These are phyloP conservation scores for Somateria mollissima DNA, from an alignment of 2,797 vertebrate species.

Conservation along the genomic window DNA sequence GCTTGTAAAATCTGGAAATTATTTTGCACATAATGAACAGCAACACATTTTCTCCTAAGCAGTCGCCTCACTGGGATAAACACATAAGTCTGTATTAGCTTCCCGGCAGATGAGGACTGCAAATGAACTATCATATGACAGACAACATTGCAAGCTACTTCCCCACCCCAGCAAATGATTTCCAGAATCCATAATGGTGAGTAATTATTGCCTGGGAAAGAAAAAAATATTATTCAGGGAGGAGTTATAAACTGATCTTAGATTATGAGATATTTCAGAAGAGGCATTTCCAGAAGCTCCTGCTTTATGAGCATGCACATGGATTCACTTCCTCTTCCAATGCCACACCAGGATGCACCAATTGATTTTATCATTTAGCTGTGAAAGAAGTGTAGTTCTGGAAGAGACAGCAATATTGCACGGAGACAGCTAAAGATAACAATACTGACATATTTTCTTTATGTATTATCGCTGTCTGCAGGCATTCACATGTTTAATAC, in stretches of 20 bases:
- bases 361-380: slow-evolving; percentile 36
- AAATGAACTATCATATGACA: neutral
- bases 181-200: slow-evolving; percentile 8
- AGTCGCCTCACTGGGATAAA: neutral
- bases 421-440: slow-evolving; percentile 45
- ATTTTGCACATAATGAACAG: neutral
- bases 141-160: neutral
- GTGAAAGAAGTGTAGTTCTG: neutral
- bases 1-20: neutral
- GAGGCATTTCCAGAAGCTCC: slow-evolving; percentile 32
- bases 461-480: neutral
- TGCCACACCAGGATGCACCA: neutral
- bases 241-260: neutral
- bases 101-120: neutral
- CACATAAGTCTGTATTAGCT: neutral
- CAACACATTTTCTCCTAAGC: neutral
- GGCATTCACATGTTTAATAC: slow-evolving; percentile 23
- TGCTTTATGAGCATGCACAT: slow-evolving; percentile 3
- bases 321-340: slow-evolving; percentile 22
- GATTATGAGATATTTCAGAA: slow-evolving; percentile 3
- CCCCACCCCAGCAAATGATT: neutral
- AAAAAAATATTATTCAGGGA: neutral
- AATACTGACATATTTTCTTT: slow-evolving; percentile 19
- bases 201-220: neutral
- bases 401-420: neutral